Conservation (phyloP, 1,140 invertebrate genomes). For the Caerostris extrusa region DNA sequence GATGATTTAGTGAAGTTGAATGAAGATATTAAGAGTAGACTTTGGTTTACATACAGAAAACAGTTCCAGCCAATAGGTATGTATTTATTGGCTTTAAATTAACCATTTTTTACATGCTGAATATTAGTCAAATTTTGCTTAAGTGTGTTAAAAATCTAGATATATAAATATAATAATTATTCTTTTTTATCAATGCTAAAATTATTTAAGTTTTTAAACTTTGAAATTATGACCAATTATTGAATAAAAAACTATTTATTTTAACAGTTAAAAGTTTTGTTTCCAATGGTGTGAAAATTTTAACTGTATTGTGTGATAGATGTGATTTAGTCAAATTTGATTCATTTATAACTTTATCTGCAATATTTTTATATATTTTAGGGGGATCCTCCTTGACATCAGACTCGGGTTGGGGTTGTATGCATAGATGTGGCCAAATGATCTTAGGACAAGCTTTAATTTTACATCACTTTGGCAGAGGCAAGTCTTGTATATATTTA, state of each 20-base stretch:
- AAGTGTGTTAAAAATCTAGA: too few relatives aligned
- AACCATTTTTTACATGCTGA: too few relatives aligned
- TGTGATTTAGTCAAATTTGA: not conserved
- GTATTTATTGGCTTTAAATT: not conserved
- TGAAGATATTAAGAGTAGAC: slow-evolving; percentile 90
- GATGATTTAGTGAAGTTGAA: slow-evolving; percentile 89
- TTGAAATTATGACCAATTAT: too few relatives aligned
- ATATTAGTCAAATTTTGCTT: too few relatives aligned
- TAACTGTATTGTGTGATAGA: too few relatives aligned
- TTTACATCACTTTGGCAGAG: slow-evolving; percentile 88
- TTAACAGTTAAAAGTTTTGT: too few relatives aligned
- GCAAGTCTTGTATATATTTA: not conserved
- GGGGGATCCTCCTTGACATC: slow-evolving; percentile 86
- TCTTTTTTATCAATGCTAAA: too few relatives aligned
- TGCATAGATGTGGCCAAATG: slow-evolving; percentile 93
- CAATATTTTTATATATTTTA: slow-evolving; percentile 64
- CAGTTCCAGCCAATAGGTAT: slow-evolving; percentile 93
- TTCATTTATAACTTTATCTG: not conserved
- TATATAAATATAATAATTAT: too few relatives aligned
- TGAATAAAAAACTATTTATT: too few relatives aligned
- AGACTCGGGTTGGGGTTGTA: slow-evolving; percentile 94
- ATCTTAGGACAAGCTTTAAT: slow-evolving; percentile 90
- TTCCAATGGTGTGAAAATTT: too few relatives aligned
- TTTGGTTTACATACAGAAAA: slow-evolving; percentile 98
- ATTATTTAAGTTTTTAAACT: too few relatives aligned